These are phyloP conservation scores for Eptatretus atami DNA, from an alignment of 2,797 vertebrate genomes.

Conservation along the genomic window DNA sequence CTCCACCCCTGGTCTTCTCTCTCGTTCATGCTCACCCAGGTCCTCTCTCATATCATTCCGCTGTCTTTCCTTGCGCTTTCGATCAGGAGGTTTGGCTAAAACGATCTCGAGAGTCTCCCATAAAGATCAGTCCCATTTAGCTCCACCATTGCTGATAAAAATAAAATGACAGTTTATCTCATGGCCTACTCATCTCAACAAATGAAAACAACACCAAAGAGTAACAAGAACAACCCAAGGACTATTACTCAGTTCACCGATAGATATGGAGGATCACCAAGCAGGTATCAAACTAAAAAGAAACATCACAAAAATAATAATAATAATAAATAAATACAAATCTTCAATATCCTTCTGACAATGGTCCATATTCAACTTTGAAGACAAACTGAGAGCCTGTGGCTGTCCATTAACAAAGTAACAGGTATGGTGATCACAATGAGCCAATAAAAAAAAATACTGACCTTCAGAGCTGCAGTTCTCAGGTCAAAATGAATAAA, in stretches of 20 bases:
- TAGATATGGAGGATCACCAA: not conserved
- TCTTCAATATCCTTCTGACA: not conserved
- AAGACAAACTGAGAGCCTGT: too few relatives aligned
- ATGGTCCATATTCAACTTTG: not conserved
- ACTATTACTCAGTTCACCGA: too few relatives aligned
- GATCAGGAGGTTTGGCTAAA: conserved; percentile 88
- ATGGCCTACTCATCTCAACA: too few relatives aligned
- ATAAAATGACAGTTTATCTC: too few relatives aligned
- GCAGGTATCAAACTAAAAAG: conserved; percentile 6
- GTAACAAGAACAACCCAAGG: too few relatives aligned
- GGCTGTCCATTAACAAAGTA: too few relatives aligned
- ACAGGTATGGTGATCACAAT: not conserved
- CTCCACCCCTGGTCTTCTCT: too few relatives aligned
- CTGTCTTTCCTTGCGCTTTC: conserved; percentile 94
- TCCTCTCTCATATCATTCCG: conserved; percentile 10
- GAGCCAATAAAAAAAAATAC: not conserved
- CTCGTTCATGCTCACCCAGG: too few relatives aligned
- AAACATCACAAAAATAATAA: conserved; percentile 6
- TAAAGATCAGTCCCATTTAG: conserved; percentile 92
- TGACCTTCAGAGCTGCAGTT: conserved; percentile 73
- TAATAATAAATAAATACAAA: not conserved
- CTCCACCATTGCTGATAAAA: conserved; percentile 61
- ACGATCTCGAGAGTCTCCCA: conserved; percentile 97
- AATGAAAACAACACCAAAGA: too few relatives aligned
- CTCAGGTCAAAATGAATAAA: conserved; percentile 96